Evolutionary conservation across 2,888 invertebrate species (phyloP).

Genomic region (Eudemis profundana): DNA sequence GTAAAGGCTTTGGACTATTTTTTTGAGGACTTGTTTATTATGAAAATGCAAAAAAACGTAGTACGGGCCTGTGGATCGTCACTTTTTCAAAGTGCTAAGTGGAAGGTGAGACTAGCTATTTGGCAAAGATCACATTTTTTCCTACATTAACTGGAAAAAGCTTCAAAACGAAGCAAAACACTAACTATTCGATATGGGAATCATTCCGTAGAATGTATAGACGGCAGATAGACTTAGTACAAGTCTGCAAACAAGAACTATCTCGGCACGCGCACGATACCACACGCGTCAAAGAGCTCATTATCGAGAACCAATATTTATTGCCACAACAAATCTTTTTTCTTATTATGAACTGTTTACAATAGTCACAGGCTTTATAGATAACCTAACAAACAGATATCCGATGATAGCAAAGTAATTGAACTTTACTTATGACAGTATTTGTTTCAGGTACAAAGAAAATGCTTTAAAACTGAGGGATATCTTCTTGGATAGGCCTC

Average conservation of each 20-base stretch:
- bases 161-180: not conserved
- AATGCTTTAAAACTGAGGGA: slow-evolving; percentile 78
- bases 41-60: too few species aligned
- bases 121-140: too few species aligned
- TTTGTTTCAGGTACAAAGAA: slow-evolving; percentile 79
- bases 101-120: too few species aligned
- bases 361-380: slow-evolving; percentile 5
- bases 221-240: not conserved
- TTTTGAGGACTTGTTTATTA: too few species aligned
- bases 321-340: slow-evolving; percentile 20
- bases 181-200: not conserved
- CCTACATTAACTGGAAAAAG: too few species aligned
- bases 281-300: slow-evolving; percentile 22
- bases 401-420: slow-evolving; percentile 54
- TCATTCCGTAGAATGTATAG: not conserved
- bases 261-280: slow-evolving; percentile 36
- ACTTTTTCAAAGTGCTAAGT: too few species aligned
- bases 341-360: slow-evolving; percentile 35
- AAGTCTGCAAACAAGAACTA: slow-evolving; percentile 7
- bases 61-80: too few species aligned
- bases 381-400: slow-evolving; percentile 23
- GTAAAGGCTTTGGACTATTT: too few species aligned
- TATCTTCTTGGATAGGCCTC: slow-evolving; percentile 84
- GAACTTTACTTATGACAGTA: slow-evolving; percentile 20
- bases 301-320: slow-evolving; percentile 32